Evolutionary conservation across 2,797 vertebrate genomes (phyloP).

Genomic region (Coluber constrictor): DNA sequence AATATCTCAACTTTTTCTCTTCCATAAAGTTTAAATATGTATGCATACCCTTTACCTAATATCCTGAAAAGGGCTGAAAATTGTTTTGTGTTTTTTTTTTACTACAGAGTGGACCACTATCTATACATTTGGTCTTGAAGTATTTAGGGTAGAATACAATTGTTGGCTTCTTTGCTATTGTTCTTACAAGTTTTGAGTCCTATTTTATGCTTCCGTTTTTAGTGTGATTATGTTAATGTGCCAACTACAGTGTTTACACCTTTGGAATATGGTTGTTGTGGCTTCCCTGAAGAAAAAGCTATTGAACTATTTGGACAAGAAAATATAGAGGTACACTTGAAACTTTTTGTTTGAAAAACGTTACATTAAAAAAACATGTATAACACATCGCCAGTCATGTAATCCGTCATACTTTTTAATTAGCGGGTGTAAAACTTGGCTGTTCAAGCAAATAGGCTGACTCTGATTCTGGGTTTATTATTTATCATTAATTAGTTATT

Average conservation of each 20-base stretch:
- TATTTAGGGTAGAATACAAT: neutral
- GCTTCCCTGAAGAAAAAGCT: constrained; percentile 87
- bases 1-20: neutral
- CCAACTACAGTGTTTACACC: constrained; percentile 97
- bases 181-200: neutral
- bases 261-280: constrained; percentile 92
- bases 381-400: neutral
- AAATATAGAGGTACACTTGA: constrained; percentile 80
- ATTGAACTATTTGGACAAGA: constrained; percentile 77
- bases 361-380: neutral
- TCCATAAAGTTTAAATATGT: neutral
- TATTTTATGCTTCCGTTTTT: constrained; percentile 46
- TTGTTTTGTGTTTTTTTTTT: neutral
- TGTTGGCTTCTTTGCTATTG: neutral
- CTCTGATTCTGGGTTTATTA: too few relatives aligned
- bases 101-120: neutral
- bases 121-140: neutral
- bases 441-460: too few relatives aligned
- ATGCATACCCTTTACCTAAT: neutral
- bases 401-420: neutral
- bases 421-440: neutral
- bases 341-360: neutral
- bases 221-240: constrained; percentile 94
- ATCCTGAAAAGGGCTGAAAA: neutral
- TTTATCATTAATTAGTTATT: too few relatives aligned